phyloP scores from a whole-genome alignment of 2,888 invertebrate genomes.

The Ferrisia virgata region DNA sequence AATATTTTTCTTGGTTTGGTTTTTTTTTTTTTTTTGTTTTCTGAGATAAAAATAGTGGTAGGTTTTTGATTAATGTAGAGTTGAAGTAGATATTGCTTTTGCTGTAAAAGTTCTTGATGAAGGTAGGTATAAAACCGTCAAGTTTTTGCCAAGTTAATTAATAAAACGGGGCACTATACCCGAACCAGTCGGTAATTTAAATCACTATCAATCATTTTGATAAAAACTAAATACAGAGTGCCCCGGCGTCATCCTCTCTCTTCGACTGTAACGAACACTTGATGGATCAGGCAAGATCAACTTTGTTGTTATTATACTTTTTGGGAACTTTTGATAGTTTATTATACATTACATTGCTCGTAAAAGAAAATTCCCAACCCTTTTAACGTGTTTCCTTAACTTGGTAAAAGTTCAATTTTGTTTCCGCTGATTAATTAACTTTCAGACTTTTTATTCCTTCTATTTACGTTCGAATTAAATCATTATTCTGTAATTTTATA shows the following conservation, averaged over 20 bases:
- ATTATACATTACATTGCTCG: slow-evolving; percentile 34
- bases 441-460: slow-evolving; percentile 39
- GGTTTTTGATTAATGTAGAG: slow-evolving; percentile 43
- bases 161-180: slow-evolving; percentile 38
- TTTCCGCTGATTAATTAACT: slow-evolving; percentile 44
- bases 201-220: slow-evolving; percentile 44
- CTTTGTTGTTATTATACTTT: slow-evolving; percentile 44
- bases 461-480: slow-evolving; percentile 40
- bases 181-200: slow-evolving; percentile 42
- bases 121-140: slow-evolving; percentile 43
- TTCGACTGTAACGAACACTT: slow-evolving; percentile 43
- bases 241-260: slow-evolving; percentile 39
- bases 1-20: background rate
- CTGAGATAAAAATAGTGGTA: background rate
- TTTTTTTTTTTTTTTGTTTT: background rate
- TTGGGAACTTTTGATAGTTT: slow-evolving; percentile 40
- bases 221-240: slow-evolving; percentile 43
- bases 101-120: slow-evolving; percentile 42
- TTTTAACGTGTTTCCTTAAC: slow-evolving; percentile 38
- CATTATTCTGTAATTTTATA: slow-evolving; percentile 32
- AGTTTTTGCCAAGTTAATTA: slow-evolving; percentile 44
- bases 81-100: slow-evolving; percentile 40
- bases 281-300: slow-evolving; percentile 44
- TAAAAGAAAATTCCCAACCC: slow-evolving; percentile 40
- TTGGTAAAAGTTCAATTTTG: slow-evolving; percentile 44